These are phyloP conservation scores for Pitangus sulphuratus DNA, from an alignment of 2,797 vertebrate genomes.

Conservation along the genomic window DNA sequence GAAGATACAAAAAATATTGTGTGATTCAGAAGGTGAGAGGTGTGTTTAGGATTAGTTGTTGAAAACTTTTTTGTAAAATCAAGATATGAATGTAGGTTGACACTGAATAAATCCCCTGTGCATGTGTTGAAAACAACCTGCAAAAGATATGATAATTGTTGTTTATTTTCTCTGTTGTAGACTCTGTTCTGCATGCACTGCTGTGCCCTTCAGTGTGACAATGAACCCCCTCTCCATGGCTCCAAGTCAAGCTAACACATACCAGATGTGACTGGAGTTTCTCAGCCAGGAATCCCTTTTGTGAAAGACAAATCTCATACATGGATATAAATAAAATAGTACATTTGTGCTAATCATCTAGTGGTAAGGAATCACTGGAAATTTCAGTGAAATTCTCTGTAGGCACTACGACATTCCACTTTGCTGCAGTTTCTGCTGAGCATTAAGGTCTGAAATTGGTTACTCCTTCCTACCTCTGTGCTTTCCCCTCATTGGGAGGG, in stretches of 20 bases:
- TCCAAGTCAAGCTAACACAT: not conserved
- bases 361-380: not conserved
- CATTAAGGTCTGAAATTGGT: not conserved
- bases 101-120: not conserved
- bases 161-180: not conserved
- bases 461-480: not conserved
- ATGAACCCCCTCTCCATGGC: not conserved
- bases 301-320: not conserved
- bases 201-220: not conserved
- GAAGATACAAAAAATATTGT: not conserved
- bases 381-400: not conserved
- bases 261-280: not conserved
- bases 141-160: not conserved
- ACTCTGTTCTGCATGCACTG: not conserved
- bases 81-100: not conserved
- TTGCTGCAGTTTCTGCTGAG: not conserved
- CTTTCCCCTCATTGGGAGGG: not conserved
- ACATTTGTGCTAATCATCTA: not conserved
- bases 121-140: not conserved
- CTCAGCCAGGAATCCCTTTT: not conserved
- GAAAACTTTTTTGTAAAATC: not conserved
- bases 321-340: not conserved
- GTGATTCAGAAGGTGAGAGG: not conserved
- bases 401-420: fast-evolving
- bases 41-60: not conserved